phyloP scores from a whole-genome alignment of 2,113 vertebrate species.

The Rhinolophus sinicus region DNA sequence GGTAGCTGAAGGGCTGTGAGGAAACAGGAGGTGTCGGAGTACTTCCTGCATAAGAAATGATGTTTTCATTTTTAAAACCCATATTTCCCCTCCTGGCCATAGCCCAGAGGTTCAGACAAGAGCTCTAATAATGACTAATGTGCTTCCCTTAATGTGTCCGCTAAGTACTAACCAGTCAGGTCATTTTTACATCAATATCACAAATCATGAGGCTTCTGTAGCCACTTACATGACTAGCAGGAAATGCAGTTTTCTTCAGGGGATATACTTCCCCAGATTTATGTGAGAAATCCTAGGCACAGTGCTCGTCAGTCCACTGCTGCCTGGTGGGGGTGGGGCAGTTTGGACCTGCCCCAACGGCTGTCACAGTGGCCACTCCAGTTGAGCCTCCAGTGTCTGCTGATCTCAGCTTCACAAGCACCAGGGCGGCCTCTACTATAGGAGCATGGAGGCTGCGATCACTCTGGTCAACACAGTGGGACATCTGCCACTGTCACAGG shows the following conservation, averaged over 20 bases:
- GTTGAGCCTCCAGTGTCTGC: background rate
- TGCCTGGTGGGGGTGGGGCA: background rate
- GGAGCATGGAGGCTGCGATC: background rate
- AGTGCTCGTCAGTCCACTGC: background rate
- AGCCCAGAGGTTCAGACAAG: background rate
- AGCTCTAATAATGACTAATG: background rate
- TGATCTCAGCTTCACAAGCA: background rate
- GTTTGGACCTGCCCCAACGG: background rate
- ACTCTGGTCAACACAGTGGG: background rate
- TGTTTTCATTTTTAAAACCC: slow-evolving; percentile 38
- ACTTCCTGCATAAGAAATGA: slow-evolving; percentile 15
- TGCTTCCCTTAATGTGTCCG: background rate
- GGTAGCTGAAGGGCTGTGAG: background rate
- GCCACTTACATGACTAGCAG: background rate
- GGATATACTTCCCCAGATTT: background rate
- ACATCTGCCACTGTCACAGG: background rate
- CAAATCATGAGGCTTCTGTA: background rate
- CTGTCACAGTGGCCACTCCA: background rate
- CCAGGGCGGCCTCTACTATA: background rate
- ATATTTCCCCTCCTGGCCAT: background rate
- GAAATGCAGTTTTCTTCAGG: background rate
- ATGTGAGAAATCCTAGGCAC: background rate
- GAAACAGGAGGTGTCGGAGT: background rate
- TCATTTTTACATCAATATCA: background rate
- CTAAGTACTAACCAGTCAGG: background rate